phyloP scores from a whole-genome alignment of 2,888 invertebrate species.

The Cephonodes hylas region DNA sequence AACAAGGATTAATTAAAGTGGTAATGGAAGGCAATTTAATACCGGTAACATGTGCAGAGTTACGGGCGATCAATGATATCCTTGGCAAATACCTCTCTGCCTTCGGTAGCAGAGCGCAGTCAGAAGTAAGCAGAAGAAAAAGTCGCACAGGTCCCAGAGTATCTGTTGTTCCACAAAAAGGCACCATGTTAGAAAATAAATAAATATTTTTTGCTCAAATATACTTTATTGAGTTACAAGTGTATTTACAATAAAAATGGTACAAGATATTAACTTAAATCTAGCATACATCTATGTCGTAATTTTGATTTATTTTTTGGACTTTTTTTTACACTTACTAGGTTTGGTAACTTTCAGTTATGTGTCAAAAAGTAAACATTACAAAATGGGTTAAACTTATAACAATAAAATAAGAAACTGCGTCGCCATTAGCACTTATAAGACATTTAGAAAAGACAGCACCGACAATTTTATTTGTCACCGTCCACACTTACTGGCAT shows the following conservation, averaged over 20 bases:
- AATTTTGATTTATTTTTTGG: constrained; percentile 19
- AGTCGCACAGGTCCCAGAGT: constrained; percentile 27
- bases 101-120: constrained; percentile 13
- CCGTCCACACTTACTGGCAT: constrained; percentile 41
- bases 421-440: background rate
- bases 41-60: constrained; percentile 39
- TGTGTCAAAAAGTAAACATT: constrained; percentile 15
- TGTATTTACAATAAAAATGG: constrained; percentile 38
- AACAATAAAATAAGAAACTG: constrained; percentile 15
- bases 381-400: constrained; percentile 14
- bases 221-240: constrained; percentile 24
- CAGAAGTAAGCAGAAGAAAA: constrained; percentile 15
- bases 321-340: constrained; percentile 44
- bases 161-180: constrained; percentile 21
- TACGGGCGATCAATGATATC: constrained; percentile 31
- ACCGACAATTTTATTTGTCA: constrained; percentile 65
- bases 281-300: constrained; percentile 12
- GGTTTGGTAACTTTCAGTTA: constrained; percentile 62
- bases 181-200: constrained; percentile 12
- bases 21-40: constrained; percentile 53
- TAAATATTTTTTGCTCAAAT: constrained; percentile 17
- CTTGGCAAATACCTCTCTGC: constrained; percentile 24
- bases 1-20: constrained; percentile 45
- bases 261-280: constrained; percentile 18
- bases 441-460: constrained; percentile 43